Evolutionary conservation across 2,113 vertebrate species (phyloP), one percentile per base, ranked within the genome.

Genomic region (Neodontobutis hainanensis): DNA sequence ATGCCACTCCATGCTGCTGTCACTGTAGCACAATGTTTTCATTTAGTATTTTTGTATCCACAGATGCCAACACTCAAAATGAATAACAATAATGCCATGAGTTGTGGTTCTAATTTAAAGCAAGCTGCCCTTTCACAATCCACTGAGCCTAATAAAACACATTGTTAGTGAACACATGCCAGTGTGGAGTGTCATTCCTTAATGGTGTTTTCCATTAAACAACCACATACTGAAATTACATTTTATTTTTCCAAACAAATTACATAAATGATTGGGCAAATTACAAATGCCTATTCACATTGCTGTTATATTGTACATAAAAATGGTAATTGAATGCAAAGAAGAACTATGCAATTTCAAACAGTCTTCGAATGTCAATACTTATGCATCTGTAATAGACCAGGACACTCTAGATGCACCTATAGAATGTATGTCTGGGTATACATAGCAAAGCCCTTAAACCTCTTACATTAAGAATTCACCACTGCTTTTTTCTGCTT

Each of bases 171-270:
- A 49, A 38, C 27, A 44, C 2, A 55, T 15, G 55, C 45, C n/a
- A n/a, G n/a, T n/a, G n/a, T 40, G 5, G 60, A 65, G 56, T 62
- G 14, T 65, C 49, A 62, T 74, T 71, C 65, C 47, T 59, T 27
- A 53, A 35, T 48, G 19, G 48, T 52, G 57, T 56, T 49, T 60
- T 61, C 55, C 34, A 63, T 62, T 55, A 70, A 73, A 73, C 56
- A 52, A 45, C 51, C 34, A 47, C 60, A 45, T 65, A 61, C 58
- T 32, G 38, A 76, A 76, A 83, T 69, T 58, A 62, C 53, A 7
- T 77, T 67, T 57, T 56, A 72, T 75, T 64, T n/a, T 58, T 44
- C 77, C 51, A 62, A 75, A 58, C 62, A 63, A 55, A 55, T 55
- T n/a, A 55, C 52, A 55, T 38, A 9, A 55, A 8, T 55, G 52